Percentiles rank a stretch among this genome's conserved stretches.
phyloP scores from a whole-genome alignment of 2,888 invertebrate genomes.

The Nephrocerus scutellatus region DNA sequence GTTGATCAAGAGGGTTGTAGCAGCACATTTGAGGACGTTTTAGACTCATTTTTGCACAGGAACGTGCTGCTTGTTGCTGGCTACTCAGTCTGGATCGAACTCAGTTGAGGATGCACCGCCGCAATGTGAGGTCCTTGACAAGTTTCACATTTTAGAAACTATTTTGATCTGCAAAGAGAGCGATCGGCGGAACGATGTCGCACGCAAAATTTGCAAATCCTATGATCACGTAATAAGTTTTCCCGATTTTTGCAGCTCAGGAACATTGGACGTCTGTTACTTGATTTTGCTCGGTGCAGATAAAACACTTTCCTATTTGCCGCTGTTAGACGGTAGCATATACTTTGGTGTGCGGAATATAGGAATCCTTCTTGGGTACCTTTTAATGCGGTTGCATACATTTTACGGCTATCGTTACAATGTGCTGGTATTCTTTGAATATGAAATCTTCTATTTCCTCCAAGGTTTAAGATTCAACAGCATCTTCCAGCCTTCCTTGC shows the following conservation, averaged over 20 bases:
- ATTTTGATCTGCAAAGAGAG: conserved; percentile 1
- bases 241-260: conserved; percentile 1
- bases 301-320: too few species aligned
- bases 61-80: not conserved
- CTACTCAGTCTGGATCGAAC: too few species aligned
- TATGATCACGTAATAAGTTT: not conserved
- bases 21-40: not conserved
- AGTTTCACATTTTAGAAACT: too few species aligned
- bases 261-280: too few species aligned
- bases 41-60: not conserved
- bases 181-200: not conserved
- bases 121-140: too few species aligned
- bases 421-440: not conserved
- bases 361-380: too few species aligned
- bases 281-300: too few species aligned
- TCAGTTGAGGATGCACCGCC: too few species aligned
- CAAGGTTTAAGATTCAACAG: not conserved
- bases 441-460: not conserved
- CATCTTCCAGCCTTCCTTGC: not conserved
- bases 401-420: too few species aligned
- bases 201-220: not conserved
- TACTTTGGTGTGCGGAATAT: too few species aligned
- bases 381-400: too few species aligned
- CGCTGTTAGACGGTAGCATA: too few species aligned
- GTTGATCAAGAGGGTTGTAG: not conserved